Conservation (phyloP, 2,797 vertebrate genomes). For the Enoplosus armatus region DNA sequence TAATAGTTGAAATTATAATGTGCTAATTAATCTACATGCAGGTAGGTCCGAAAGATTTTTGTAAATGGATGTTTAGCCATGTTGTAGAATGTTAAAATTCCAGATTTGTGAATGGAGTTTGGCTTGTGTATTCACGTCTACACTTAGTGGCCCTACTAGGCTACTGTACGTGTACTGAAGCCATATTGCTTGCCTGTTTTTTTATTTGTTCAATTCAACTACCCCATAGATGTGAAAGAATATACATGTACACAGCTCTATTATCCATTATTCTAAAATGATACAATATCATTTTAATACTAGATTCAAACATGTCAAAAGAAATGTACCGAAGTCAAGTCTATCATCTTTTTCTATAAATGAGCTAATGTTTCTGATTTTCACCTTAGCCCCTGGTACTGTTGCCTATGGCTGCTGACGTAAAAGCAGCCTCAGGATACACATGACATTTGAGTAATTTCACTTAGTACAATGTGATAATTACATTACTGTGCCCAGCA, state of each 20-base stretch:
- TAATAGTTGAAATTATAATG: neutral
- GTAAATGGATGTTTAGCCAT: too few relatives aligned
- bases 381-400: neutral
- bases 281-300: neutral
- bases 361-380: neutral
- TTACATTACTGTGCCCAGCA: too few relatives aligned
- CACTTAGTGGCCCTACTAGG: neutral
- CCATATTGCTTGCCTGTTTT: neutral
- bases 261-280: neutral
- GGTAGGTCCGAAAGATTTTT: neutral
- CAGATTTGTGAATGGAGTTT: constrained; percentile 18
- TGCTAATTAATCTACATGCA: neutral
- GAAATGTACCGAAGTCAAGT: neutral
- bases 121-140: neutral
- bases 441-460: neutral
- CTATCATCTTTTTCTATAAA: neutral
- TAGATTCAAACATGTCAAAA: neutral
- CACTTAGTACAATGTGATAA: neutral
- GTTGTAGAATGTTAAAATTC: neutral
- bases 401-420: neutral
- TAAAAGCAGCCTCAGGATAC: neutral
- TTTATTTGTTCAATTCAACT: neutral
- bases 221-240: neutral
- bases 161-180: too few relatives aligned
- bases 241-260: neutral